Evolutionary conservation across 2,113 vertebrate genomes (phyloP).

Genomic region (Dascyllus trimaculatus): DNA sequence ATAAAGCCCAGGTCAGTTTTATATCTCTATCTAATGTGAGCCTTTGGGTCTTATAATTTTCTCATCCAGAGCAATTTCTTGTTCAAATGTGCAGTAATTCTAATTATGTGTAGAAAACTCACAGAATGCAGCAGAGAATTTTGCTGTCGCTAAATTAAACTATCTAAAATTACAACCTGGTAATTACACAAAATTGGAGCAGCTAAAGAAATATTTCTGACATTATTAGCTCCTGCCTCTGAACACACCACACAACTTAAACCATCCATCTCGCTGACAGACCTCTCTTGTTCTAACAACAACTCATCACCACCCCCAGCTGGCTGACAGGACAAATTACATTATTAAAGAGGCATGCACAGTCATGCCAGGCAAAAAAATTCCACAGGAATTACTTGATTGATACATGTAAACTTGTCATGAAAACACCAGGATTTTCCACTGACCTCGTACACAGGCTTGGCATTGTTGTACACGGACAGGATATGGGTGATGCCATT

Average conservation of each 20-base stretch:
- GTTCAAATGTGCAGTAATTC: too few relatives aligned
- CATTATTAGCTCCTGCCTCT: background rate
- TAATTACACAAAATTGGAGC: background rate
- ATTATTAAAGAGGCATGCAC: conserved; percentile 4
- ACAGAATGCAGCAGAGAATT: background rate
- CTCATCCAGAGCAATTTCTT: background rate
- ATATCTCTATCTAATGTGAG: background rate
- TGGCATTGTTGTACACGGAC: conserved; percentile 88
- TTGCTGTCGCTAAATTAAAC: background rate
- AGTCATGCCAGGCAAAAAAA: background rate
- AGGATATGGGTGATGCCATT: conserved; percentile 91
- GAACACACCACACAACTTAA: background rate
- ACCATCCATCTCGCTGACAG: background rate
- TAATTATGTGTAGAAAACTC: background rate
- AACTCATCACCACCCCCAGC: conserved; percentile 72
- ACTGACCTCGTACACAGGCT: conserved; percentile 87
- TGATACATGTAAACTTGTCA: background rate
- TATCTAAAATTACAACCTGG: background rate
- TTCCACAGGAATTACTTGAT: conserved; percentile 26
- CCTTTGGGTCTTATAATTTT: background rate
- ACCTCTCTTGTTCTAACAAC: conserved; percentile 8
- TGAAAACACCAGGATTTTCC: background rate
- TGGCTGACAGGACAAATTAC: conserved; percentile 64
- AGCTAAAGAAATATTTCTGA: background rate
- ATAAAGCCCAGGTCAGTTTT: background rate